A percentile compares a stretch with the other conserved stretches of the same genome.
Conservation (phyloP, 2,113 vertebrate genomes). For the Cnemophilus loriae region DNA sequence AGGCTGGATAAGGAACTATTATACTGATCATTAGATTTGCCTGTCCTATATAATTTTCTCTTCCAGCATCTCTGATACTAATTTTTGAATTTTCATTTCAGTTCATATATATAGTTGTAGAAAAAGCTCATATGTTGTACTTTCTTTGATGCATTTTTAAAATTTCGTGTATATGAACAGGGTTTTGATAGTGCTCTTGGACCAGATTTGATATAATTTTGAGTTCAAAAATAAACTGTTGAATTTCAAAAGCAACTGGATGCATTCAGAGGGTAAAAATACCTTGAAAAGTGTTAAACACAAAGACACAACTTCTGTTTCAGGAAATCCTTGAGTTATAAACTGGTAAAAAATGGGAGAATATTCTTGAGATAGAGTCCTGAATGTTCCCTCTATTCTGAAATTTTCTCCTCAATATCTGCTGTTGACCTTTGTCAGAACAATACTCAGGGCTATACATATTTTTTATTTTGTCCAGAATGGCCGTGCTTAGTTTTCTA, state of each 20-base stretch:
- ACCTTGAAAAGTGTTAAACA: not conserved
- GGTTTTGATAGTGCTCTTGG: not conserved
- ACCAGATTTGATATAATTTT: not conserved
- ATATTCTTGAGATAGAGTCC: not conserved
- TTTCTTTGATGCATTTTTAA: not conserved
- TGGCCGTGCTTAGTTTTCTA: not conserved
- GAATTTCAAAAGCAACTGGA: not conserved
- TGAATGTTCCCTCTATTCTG: not conserved
- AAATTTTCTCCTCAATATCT: not conserved
- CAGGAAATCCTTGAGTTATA: not conserved
- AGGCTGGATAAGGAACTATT: not conserved
- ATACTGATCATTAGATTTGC: not conserved
- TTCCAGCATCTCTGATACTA: not conserved
- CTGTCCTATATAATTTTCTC: not conserved
- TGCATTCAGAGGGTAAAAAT: not conserved
- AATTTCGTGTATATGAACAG: not conserved
- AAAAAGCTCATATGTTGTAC: not conserved
- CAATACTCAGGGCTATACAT: not conserved
- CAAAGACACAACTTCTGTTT: not conserved
- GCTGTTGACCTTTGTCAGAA: not conserved
- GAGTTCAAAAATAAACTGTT: not conserved
- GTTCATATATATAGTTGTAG: not conserved
- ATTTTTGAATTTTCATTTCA: conserved; percentile 6
- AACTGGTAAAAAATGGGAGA: not conserved
- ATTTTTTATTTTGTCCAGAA: not conserved